These are phyloP conservation scores for Coecobrya sp. DNA, from an alignment of 2,888 invertebrate genomes.

Conservation along the genomic window DNA sequence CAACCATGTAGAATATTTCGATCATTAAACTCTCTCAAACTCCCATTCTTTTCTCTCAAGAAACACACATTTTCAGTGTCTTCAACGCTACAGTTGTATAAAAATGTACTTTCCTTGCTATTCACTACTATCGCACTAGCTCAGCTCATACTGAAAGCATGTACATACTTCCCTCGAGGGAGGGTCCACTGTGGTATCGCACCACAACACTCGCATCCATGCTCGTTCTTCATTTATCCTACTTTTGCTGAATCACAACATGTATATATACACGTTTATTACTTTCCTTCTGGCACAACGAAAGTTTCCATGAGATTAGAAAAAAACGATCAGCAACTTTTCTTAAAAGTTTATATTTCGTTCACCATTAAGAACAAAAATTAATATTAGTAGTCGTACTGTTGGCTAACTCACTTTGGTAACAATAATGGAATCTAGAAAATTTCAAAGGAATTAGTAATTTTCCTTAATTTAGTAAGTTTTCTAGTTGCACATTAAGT, in stretches of 20 bases:
- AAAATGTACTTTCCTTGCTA: not conserved
- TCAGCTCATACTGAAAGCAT: not conserved
- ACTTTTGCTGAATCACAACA: not conserved
- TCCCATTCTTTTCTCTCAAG: not conserved
- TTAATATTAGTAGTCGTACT: too few species aligned
- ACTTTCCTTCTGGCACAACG: not conserved
- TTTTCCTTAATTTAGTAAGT: not conserved
- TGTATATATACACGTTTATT: not conserved
- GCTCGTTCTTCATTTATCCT: not conserved
- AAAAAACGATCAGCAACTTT: too few species aligned
- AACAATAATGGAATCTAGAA: too few species aligned
- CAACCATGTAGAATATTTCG: not conserved
- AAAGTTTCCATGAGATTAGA: too few species aligned
- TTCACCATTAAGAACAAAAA: too few species aligned
- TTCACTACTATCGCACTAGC: not conserved
- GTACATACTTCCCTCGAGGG: not conserved
- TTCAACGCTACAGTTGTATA: not conserved
- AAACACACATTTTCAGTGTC: not conserved
- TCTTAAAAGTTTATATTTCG: too few species aligned
- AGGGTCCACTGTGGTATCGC: conserved; percentile 1
- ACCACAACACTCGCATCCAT: conserved; percentile 5
- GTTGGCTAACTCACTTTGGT: too few species aligned
- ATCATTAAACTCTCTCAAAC: not conserved
- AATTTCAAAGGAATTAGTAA: not conserved
- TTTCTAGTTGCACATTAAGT: too few species aligned